phyloP scores from a whole-genome alignment of 2,113 vertebrate genomes.

The Pomatostomus ruficeps region DNA sequence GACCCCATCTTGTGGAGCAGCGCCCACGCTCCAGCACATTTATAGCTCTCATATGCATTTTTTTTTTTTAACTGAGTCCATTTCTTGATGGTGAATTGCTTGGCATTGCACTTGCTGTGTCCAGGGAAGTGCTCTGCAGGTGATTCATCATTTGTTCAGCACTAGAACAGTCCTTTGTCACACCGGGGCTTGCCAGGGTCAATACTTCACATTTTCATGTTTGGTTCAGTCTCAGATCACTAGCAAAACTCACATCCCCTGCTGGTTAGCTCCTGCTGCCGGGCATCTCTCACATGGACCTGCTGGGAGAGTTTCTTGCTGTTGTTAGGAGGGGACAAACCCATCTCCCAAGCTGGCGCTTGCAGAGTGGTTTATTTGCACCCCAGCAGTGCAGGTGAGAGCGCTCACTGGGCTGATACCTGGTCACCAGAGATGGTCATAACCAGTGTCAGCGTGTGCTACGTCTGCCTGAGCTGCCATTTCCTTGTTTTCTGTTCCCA shows the following conservation, averaged over 20 bases:
- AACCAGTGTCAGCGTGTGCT: rapidly evolving
- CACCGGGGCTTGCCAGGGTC: background rate
- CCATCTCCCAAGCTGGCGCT: background rate
- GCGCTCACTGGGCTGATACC: rapidly evolving
- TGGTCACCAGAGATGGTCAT: background rate
- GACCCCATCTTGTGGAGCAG: background rate
- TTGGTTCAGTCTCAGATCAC: background rate
- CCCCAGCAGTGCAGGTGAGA: background rate
- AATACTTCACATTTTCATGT: background rate
- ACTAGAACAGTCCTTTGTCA: background rate
- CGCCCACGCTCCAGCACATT: background rate
- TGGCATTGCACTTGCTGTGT: background rate
- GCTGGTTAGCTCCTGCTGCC: background rate
- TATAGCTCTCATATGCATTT: background rate
- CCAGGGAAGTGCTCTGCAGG: background rate
- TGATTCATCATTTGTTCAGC: background rate
- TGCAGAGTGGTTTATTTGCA: background rate
- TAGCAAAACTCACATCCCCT: background rate
- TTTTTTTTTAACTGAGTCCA: background rate
- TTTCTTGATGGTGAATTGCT: background rate
- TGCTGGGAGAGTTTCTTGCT: background rate
- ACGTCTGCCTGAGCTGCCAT: background rate
- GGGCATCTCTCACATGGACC: rapidly evolving
- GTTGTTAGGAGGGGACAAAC: rapidly evolving
- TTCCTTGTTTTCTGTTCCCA: background rate